phyloP scores from a whole-genome alignment of 2,113 vertebrate genomes.

The Dermatemys mawii region DNA sequence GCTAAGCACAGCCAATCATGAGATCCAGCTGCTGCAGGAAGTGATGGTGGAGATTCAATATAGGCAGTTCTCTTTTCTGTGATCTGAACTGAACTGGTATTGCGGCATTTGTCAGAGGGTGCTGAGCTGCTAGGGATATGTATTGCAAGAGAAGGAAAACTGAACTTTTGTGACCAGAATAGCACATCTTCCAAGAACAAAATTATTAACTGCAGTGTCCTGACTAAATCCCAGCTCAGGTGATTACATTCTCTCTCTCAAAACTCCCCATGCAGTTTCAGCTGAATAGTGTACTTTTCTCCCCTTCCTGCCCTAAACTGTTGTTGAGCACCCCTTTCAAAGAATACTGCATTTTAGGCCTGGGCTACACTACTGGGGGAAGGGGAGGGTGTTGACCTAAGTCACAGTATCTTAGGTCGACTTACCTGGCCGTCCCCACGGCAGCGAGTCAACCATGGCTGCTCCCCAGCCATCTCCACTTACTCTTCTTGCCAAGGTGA shows the following conservation, averaged over 20 bases:
- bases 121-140: neutral
- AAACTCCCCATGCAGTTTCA: neutral
- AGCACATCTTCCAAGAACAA: neutral
- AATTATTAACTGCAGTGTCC: accelerated
- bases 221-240: accelerated
- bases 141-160: neutral
- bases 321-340: neutral
- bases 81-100: neutral
- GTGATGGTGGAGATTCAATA: neutral
- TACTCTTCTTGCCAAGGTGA: no score
- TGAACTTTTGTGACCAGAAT: neutral
- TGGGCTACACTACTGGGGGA: no score
- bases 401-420: no score
- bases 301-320: neutral
- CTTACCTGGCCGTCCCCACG: no score
- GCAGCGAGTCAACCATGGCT: no score
- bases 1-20: neutral
- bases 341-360: accelerated
- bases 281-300: no score
- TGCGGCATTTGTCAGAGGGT: neutral
- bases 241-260: neutral
- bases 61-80: accelerated
- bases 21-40: neutral
- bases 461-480: no score
- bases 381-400: no score